Evolutionary conservation across 2,888 invertebrate genomes (phyloP).

Genomic region (Cheilosia impressa): DNA sequence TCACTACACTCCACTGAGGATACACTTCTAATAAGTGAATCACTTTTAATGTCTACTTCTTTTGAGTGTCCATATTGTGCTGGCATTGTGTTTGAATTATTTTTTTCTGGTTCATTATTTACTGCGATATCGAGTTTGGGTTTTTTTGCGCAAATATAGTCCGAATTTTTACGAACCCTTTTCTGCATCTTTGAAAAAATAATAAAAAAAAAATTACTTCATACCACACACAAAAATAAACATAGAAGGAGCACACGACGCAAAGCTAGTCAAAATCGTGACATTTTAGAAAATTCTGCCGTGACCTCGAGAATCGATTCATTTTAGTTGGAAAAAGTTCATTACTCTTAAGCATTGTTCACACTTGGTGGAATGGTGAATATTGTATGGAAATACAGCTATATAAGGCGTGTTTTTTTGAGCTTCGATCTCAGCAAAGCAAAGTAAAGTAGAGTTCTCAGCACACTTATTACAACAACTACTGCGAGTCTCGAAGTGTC

Average conservation of each 20-base stretch:
- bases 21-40: slow-evolving; percentile 31
- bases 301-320: slow-evolving; percentile 47
- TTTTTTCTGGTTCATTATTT: slow-evolving; percentile 51
- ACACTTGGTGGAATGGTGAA: not conserved
- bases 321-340: not conserved
- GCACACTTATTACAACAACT: no score
- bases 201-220: slow-evolving; percentile 56
- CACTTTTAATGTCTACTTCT: slow-evolving; percentile 60
- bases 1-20: slow-evolving; percentile 51
- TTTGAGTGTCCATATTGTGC: slow-evolving; percentile 46
- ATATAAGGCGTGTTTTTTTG: no score
- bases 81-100: slow-evolving; percentile 32
- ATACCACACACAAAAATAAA: slow-evolving; percentile 54
- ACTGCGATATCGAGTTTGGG: slow-evolving; percentile 47
- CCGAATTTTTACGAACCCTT: slow-evolving; percentile 71
- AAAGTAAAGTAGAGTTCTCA: no score
- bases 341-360: not conserved
- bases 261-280: slow-evolving; percentile 51
- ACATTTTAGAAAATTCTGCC: slow-evolving; percentile 30
- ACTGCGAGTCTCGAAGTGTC: no score
- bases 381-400: no score
- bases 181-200: slow-evolving; percentile 66
- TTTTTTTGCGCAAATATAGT: slow-evolving; percentile 63
- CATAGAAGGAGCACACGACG: slow-evolving; percentile 44
- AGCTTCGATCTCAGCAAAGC: no score